These are phyloP conservation scores for Pollachius pollachius DNA, from an alignment of 2,113 vertebrate species.

Conservation along the genomic window DNA sequence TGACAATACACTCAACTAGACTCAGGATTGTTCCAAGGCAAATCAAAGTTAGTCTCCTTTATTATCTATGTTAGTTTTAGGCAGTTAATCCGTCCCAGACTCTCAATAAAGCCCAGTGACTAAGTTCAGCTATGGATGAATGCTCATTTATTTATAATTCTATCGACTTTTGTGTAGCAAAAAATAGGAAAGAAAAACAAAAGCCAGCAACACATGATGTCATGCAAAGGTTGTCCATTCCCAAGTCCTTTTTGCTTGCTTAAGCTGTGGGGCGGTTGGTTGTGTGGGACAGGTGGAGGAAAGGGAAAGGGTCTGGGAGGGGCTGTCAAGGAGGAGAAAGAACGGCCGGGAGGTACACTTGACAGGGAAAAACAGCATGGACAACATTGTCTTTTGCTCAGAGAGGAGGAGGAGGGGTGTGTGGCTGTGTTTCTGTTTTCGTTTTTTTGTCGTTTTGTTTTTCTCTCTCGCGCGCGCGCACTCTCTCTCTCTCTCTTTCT, in stretches of 20 bases:
- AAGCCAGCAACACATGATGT: conserved; percentile 67
- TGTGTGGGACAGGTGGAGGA: conserved; percentile 51
- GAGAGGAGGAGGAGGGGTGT: conserved; percentile 6
- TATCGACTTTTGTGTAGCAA: conserved; percentile 44
- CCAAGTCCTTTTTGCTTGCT: conserved; percentile 70
- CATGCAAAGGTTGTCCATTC: conserved; percentile 74
- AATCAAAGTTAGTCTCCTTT: conserved; percentile 54
- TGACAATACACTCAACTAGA: conserved; percentile 39
- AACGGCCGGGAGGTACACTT: conserved; percentile 32
- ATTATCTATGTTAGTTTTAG: conserved; percentile 55
- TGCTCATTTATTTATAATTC: conserved; percentile 22
- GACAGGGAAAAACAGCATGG: conserved; percentile 70
- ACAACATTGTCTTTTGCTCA: conserved; percentile 64
- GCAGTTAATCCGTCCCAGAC: conserved; percentile 43
- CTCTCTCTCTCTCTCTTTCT: neutral
- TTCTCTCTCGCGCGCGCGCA: conserved; percentile 35
- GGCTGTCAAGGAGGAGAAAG: conserved; percentile 37
- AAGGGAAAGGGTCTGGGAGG: conserved; percentile 15
- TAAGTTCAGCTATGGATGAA: conserved; percentile 23
- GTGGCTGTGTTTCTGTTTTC: conserved; percentile 55
- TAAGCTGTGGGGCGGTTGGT: conserved; percentile 68
- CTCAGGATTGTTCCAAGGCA: conserved; percentile 64
- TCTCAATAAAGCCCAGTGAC: conserved; percentile 30
- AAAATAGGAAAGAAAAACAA: conserved; percentile 45
- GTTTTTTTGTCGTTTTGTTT: conserved; percentile 51